phyloP scores from a whole-genome alignment of 2,888 invertebrate species.

The Calameuta pallipes region DNA sequence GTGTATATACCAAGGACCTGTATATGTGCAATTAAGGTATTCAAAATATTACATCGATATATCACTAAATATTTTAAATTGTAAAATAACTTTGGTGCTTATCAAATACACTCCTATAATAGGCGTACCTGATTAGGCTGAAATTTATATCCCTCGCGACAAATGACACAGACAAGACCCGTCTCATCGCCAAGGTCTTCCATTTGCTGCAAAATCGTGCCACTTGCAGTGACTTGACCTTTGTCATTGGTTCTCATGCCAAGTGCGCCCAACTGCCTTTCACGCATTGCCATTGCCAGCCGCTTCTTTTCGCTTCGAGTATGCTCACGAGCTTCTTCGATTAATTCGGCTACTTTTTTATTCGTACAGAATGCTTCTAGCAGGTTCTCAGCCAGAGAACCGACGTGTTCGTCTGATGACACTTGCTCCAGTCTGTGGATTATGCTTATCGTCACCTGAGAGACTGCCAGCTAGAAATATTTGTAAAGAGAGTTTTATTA shows the following conservation, averaged over 20 bases:
- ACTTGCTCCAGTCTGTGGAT: slow-evolving; percentile 97
- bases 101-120: background rate
- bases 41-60: background rate
- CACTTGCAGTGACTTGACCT: slow-evolving; percentile 94
- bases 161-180: slow-evolving; percentile 96
- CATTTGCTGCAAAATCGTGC: slow-evolving; percentile 90
- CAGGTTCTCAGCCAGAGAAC: slow-evolving; percentile 95
- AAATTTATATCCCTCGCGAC: slow-evolving; percentile 97
- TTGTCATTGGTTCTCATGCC: slow-evolving; percentile 98
- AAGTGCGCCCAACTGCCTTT: slow-evolving; percentile 93
- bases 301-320: slow-evolving; percentile 97
- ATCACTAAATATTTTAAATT: background rate
- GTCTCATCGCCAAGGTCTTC: slow-evolving; percentile 96
- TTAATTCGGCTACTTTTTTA: slow-evolving; percentile 82
- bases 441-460: slow-evolving; percentile 91
- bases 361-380: slow-evolving; percentile 86
- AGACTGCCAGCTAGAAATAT: slow-evolving; percentile 77
- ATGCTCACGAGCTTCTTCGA: slow-evolving; percentile 93
- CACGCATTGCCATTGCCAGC: slow-evolving; percentile 97
- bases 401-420: slow-evolving; percentile 96
- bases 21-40: background rate
- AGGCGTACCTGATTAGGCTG: slow-evolving; percentile 84
- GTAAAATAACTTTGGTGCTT: background rate
- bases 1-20: slow-evolving; percentile 95
- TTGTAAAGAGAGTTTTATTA: background rate